Evolutionary conservation across 2,113 vertebrate genomes (phyloP), one percentile per base, ranked within the genome.

Genomic region (Lontra canadensis): DNA sequence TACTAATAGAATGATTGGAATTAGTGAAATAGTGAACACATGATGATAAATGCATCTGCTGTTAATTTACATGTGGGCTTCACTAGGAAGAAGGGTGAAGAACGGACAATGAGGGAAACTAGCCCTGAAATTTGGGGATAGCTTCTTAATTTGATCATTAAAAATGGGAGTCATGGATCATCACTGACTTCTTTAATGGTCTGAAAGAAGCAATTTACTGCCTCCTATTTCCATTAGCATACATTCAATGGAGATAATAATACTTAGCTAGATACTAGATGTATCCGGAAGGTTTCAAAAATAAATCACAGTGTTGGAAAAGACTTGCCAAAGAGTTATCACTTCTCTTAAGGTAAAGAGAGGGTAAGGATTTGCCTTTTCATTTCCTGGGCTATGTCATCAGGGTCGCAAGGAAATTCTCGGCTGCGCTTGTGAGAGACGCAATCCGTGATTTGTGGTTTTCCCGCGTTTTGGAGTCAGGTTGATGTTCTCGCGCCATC

Each of bases 151-250:
- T 95, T 69, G 2, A 67, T 85, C 15, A 79, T 90, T 78, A 81
- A 96, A 94, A 85, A 42, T 67, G 36, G 23, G 57, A 94, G 17
- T 81, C 0, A 3, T 87, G 52, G 55, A 84, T 74, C 23, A 94
- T 44, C 15, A 47, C 26, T 65, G 63, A 81, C 59, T 79, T 92
- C 39, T 73, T 89, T 82, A 93, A 3, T 71, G 65, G 12, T 73
- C 29, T 95, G 49, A 93, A 80, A 76, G 34, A 93, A 85, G 47
- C 39, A 55, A 55, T 95, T 96, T 83, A 47, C 49, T 61, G 42
- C n/a, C 34, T 96, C 26, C 21, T 74, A 36, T 92, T 96, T 88
- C 69, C 63, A 59, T 97, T 96, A 85, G 15, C 9, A 10, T 65
- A 82, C 29, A 79, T 90, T 95, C 91, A 80, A 31, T 61, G 7